Evolutionary conservation across 2,888 invertebrate species (phyloP).

Genomic region (Amiota mariae): DNA sequence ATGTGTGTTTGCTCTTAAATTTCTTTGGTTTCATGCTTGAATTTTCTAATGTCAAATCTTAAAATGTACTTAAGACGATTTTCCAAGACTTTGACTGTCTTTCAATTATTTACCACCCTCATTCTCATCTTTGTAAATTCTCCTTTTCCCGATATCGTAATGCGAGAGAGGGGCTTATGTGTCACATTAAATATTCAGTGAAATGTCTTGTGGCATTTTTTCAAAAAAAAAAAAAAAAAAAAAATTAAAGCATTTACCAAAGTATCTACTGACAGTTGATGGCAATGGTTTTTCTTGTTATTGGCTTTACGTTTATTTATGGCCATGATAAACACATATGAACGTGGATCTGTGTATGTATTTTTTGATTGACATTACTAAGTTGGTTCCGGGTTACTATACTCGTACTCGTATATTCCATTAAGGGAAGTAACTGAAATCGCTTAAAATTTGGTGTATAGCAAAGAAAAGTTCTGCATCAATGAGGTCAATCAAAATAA

Average conservation of each 20-base stretch:
- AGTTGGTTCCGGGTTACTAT: no score
- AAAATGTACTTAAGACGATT: constrained; percentile 1
- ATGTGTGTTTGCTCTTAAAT: background rate
- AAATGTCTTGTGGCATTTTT: constrained; percentile 14
- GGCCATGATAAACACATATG: background rate
- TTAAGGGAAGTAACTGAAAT: no score
- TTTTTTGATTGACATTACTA: no score
- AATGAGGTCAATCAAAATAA: constrained; percentile 3
- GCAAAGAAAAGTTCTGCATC: background rate
- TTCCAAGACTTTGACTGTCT: constrained; percentile 1
- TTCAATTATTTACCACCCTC: background rate
- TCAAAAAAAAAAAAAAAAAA: background rate
- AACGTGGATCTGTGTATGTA: no score
- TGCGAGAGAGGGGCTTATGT: constrained; percentile 4
- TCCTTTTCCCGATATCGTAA: background rate
- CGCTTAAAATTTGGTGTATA: no score
- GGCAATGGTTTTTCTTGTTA: constrained; percentile 4
- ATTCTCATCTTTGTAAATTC: no score
- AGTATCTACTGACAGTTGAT: background rate
- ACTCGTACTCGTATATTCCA: no score
- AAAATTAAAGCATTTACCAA: constrained; percentile 14
- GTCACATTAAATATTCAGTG: constrained; percentile 22
- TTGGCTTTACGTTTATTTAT: constrained; percentile 13
- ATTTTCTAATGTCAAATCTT: constrained; percentile 12
- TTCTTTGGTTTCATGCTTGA: background rate